Evolutionary conservation across 1,140 invertebrate species (phyloP).

Genomic region (Mesaphorura yosii): DNA sequence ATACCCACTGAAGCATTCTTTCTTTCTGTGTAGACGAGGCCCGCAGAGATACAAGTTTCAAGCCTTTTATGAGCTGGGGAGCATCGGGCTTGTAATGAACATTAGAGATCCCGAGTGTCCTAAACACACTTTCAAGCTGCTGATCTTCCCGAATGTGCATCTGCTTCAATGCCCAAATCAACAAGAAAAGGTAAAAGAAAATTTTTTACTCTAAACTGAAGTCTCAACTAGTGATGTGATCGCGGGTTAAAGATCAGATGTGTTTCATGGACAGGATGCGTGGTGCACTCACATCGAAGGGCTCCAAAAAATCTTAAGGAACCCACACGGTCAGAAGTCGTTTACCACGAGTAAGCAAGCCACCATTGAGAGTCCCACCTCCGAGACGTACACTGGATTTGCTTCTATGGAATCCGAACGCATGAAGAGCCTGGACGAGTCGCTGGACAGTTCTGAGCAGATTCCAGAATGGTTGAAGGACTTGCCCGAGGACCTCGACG

Average conservation of each 20-base stretch:
- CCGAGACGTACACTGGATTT: slow-evolving; percentile 15
- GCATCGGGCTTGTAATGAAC: slow-evolving; percentile 79
- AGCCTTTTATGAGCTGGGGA: slow-evolving; percentile 78
- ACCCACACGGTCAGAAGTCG: slow-evolving; percentile 12
- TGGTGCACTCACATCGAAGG: slow-evolving; percentile 29
- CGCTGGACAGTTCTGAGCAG: slow-evolving; percentile 21
- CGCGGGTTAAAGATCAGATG: background rate
- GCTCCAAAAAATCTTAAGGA: slow-evolving; percentile 27
- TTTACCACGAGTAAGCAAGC: slow-evolving; percentile 5
- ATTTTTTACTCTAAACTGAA: background rate
- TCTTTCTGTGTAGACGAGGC: slow-evolving; percentile 47
- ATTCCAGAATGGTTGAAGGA: slow-evolving; percentile 80
- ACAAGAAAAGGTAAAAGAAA: slow-evolving; percentile 52
- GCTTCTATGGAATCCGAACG: slow-evolving; percentile 21
- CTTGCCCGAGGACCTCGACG: slow-evolving; percentile 88
- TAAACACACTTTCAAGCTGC: slow-evolving; percentile 84
- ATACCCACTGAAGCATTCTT: too few relatives aligned
- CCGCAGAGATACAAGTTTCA: slow-evolving; percentile 81
- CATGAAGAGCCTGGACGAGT: slow-evolving; percentile 27
- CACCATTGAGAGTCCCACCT: slow-evolving; percentile 24
- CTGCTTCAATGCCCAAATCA: slow-evolving; percentile 81
- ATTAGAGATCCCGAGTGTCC: slow-evolving; percentile 79
- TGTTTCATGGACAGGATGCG: slow-evolving; percentile 18
- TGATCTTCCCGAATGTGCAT: slow-evolving; percentile 85
- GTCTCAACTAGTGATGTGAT: background rate